These are phyloP conservation scores for Rousettus leschenaultii DNA, from an alignment of 2,113 vertebrate genomes.

Conservation along the genomic window DNA sequence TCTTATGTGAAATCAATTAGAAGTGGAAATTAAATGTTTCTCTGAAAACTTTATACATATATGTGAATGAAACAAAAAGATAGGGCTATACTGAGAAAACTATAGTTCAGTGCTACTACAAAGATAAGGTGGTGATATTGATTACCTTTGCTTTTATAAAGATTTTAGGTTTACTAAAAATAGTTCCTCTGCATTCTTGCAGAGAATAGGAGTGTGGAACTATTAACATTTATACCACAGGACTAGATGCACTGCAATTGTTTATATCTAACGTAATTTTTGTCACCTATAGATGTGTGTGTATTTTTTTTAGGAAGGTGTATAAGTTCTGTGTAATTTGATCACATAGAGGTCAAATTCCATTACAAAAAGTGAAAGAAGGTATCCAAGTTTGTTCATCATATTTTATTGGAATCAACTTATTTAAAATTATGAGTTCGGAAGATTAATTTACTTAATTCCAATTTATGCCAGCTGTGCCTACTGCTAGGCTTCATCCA, in stretches of 20 bases:
- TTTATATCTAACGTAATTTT: slow-evolving; percentile 19
- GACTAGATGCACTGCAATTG: neutral
- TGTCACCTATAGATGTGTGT: neutral
- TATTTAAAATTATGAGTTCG: slow-evolving; percentile 25
- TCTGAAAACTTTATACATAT: neutral
- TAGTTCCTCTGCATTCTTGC: slow-evolving; percentile 31
- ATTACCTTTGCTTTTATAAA: slow-evolving; percentile 33
- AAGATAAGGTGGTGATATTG: neutral
- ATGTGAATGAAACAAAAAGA: slow-evolving; percentile 29
- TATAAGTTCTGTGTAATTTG: neutral
- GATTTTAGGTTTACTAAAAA: neutral
- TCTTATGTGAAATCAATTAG: neutral
- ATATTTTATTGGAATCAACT: neutral
- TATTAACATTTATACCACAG: neutral
- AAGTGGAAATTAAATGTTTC: neutral
- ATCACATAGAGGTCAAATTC: neutral
- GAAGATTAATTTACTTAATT: slow-evolving; percentile 15
- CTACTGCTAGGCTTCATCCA: neutral
- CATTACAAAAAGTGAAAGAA: neutral
- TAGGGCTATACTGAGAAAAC: neutral
- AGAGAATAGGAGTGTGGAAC: neutral
- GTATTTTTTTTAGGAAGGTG: neutral
- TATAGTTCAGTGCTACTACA: neutral
- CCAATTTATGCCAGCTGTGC: neutral
- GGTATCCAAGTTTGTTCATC: neutral